A percentile compares a stretch with the other conserved stretches of the same genome.
These are phyloP conservation scores for Sebastes schlegelii DNA, from an alignment of 2,113 vertebrate genomes.

Conservation along the genomic window DNA sequence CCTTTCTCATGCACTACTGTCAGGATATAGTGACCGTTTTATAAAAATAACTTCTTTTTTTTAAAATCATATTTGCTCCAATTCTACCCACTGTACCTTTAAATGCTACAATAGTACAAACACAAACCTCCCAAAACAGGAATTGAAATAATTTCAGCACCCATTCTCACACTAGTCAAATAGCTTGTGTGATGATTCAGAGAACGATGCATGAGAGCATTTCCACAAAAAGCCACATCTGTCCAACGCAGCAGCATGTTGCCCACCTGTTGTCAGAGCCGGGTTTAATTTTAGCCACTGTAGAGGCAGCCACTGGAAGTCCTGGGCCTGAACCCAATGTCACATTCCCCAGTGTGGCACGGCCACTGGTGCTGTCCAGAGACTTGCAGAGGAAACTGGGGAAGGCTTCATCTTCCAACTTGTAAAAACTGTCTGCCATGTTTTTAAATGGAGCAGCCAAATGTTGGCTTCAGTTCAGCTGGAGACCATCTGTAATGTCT, in stretches of 20 bases:
- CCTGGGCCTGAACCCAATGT: slow-evolving; percentile 91
- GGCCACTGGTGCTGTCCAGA: slow-evolving; percentile 79
- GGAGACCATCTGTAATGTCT: slow-evolving; percentile 53
- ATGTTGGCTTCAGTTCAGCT: slow-evolving; percentile 39
- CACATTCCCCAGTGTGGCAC: slow-evolving; percentile 86
- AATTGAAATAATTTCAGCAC: neutral
- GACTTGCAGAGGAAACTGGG: slow-evolving; percentile 89
- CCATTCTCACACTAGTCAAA: neutral
- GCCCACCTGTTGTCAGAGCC: slow-evolving; percentile 87
- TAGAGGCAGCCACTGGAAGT: slow-evolving; percentile 94
- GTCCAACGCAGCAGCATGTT: slow-evolving; percentile 29
- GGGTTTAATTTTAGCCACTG: slow-evolving; percentile 88
- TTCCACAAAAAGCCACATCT: slow-evolving; percentile 50
- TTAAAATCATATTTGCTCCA: too few relatives aligned
- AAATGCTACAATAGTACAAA: neutral
- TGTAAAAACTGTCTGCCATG: slow-evolving; percentile 88
- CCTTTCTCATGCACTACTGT: too few relatives aligned
- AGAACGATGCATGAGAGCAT: neutral
- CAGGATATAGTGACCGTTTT: too few relatives aligned
- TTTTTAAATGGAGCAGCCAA: slow-evolving; percentile 33
- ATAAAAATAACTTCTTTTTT: too few relatives aligned
- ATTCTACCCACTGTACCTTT: too few relatives aligned
- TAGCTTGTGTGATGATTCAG: neutral
- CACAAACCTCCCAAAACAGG: slow-evolving; percentile 1
- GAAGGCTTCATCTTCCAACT: slow-evolving; percentile 91